Base-by-base conservation (phyloP, 2,113 vertebrate species). In the Falcunculus frontatus region DNA sequence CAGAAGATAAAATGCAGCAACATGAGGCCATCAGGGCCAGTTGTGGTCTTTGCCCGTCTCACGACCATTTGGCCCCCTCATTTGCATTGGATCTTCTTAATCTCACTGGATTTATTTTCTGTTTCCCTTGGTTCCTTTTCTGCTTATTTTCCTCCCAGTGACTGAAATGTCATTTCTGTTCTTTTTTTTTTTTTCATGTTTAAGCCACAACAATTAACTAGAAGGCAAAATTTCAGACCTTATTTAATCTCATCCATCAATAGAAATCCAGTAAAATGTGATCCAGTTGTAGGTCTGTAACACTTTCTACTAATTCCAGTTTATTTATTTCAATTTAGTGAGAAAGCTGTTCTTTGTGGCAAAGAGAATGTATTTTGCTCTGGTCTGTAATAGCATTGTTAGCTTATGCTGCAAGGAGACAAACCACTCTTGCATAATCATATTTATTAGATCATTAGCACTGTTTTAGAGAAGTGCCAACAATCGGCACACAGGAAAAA, bases 11-110 rank as follows among this genome's bases (percentile, higher is more conserved):
- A 86, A 82, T 2, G 13, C 65, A 88, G 42, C 6, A 76, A 57
- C 26, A 29, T 7, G 29, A 80, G 22, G n/a, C 53, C 4, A 3
- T 23, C 57, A 53, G 30, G 11, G 15, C 50, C 33, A 59, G 33
- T 21, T 57, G 59, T 0, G 0, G 35, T 47, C 44, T 60, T 25
- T 86, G 23, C 11, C 33, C 26, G 35, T 62, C 56, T 94, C 46
- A 73, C 0, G 0, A 23, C 33, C 22, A 26, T 83, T 67, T 68
- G 55, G 22, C 17, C 74, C 5, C 19, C 7, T 1, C 0, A 1
- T 47, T 82, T 44, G 87, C 12, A 20, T 26, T 1, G 2, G 23
- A 35, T 75, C 35, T 52, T 74, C 50, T 52, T 79, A 50, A 84
- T 21, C 44, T 68, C 11, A 2, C 23, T 25, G 10, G 16, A 32